phyloP scores from a whole-genome alignment of 2,888 invertebrate genomes.

The Troilus luridus region DNA sequence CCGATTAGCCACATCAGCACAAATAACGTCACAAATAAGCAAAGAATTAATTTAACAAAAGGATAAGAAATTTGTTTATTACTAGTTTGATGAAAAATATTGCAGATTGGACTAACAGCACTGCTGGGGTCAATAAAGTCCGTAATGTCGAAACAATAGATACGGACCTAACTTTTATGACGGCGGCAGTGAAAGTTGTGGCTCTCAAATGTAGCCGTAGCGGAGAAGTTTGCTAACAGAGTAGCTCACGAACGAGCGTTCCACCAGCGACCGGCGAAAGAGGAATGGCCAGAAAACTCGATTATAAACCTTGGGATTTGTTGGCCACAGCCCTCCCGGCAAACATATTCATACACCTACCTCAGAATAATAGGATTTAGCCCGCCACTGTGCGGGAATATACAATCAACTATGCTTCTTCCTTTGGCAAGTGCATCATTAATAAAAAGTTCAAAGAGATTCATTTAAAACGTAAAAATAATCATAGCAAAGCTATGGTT shows the following conservation, averaged over 20 bases:
- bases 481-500: neutral
- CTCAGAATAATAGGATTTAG: constrained; percentile 38
- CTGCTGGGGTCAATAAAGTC: neutral
- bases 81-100: neutral
- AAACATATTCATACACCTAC: constrained; percentile 41
- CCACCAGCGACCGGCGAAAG: neutral
- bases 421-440: neutral
- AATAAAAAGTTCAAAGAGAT: neutral
- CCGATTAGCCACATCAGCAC: too few species aligned
- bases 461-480: neutral
- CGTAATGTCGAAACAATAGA: constrained; percentile 37
- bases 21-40: too few species aligned
- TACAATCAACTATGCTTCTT: neutral
- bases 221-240: constrained; percentile 19
- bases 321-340: neutral
- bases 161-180: constrained; percentile 27
- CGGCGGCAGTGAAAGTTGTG: constrained; percentile 28
- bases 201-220: constrained; percentile 30
- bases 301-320: constrained; percentile 43
- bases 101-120: neutral
- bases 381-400: neutral
- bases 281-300: constrained; percentile 33
- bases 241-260: constrained; percentile 1
- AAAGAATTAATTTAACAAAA: too few species aligned
- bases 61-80: too few species aligned